Evolutionary conservation across 2,113 vertebrate genomes (phyloP).

Genomic region (Corythoichthys intestinalis): DNA sequence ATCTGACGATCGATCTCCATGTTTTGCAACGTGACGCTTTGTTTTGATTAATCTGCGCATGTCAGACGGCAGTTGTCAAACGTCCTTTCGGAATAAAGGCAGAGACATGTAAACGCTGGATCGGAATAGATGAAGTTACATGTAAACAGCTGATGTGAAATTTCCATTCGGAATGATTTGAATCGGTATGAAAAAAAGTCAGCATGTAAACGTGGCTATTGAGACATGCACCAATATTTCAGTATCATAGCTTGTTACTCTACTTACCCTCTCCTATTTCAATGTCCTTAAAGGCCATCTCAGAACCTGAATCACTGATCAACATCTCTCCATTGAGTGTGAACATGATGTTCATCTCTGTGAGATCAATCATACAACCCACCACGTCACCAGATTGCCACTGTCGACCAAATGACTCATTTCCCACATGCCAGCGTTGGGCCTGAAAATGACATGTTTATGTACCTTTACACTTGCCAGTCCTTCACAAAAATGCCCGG

Average conservation of each 20-base stretch:
- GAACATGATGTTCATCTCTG: conserved; percentile 87
- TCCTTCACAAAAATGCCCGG: neutral
- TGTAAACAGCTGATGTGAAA: too few relatives aligned
- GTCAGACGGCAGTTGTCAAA: too few relatives aligned
- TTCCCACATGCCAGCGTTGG: conserved; percentile 89
- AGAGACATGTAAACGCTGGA: too few relatives aligned
- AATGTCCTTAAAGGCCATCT: conserved; percentile 79
- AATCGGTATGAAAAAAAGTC: too few relatives aligned
- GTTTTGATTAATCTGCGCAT: too few relatives aligned
- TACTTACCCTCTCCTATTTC: conserved; percentile 74
- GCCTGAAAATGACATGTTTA: conserved; percentile 64
- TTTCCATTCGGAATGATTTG: too few relatives aligned
- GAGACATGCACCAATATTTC: neutral
- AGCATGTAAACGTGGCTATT: too few relatives aligned
- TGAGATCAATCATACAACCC: conserved; percentile 89
- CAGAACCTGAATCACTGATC: conserved; percentile 90
- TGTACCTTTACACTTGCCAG: neutral
- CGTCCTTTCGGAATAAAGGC: too few relatives aligned
- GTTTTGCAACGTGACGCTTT: too few relatives aligned
- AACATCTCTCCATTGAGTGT: conserved; percentile 90
- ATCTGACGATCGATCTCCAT: too few relatives aligned
- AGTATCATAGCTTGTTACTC: neutral
- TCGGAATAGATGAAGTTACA: too few relatives aligned
- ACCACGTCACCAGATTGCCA: conserved; percentile 89
- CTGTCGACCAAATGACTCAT: conserved; percentile 83